These are phyloP conservation scores for Tigriopus japonicus DNA, from an alignment of 1,140 invertebrate genomes.

Conservation along the genomic window DNA sequence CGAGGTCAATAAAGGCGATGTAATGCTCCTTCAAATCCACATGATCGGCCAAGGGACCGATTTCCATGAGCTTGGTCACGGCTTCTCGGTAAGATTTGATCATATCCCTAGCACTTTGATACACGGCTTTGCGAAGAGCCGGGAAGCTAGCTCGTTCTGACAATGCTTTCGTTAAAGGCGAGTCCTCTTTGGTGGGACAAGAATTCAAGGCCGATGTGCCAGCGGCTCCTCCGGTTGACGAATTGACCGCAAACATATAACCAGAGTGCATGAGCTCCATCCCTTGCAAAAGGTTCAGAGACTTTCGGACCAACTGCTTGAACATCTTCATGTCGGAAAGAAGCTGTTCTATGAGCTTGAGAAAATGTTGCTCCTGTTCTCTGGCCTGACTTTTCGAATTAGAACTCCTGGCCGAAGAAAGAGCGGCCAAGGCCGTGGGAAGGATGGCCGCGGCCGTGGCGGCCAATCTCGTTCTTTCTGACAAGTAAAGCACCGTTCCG, in stretches of 20 bases:
- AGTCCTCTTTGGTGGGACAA: not conserved
- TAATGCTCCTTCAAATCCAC: constrained; percentile 11
- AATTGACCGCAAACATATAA: not conserved
- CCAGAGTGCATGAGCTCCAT: not conserved
- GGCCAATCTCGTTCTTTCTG: not conserved
- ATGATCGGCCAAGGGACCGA: constrained; percentile 10
- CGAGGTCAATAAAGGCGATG: constrained; percentile 10
- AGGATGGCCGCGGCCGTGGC: not conserved
- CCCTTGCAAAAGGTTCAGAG: not conserved
- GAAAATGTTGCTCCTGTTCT: not conserved
- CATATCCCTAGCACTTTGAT: not conserved
- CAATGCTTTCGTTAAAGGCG: not conserved
- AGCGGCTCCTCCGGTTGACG: not conserved
- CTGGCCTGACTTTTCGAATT: not conserved
- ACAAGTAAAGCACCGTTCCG: not conserved
- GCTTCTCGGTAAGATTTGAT: constrained; percentile 6
- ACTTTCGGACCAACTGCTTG: not conserved
- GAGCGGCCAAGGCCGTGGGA: not conserved
- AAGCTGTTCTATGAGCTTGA: not conserved
- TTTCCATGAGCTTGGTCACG: not conserved
- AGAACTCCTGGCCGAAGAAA: not conserved
- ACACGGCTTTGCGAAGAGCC: not conserved
- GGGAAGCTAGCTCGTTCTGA: not conserved
- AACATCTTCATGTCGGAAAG: constrained; percentile 1
- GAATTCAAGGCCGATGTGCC: not conserved